A percentile compares a stretch with the other conserved stretches of the same genome.
Conservation (phyloP, 2,797 vertebrate genomes). For the Glyptemys insculpta region DNA sequence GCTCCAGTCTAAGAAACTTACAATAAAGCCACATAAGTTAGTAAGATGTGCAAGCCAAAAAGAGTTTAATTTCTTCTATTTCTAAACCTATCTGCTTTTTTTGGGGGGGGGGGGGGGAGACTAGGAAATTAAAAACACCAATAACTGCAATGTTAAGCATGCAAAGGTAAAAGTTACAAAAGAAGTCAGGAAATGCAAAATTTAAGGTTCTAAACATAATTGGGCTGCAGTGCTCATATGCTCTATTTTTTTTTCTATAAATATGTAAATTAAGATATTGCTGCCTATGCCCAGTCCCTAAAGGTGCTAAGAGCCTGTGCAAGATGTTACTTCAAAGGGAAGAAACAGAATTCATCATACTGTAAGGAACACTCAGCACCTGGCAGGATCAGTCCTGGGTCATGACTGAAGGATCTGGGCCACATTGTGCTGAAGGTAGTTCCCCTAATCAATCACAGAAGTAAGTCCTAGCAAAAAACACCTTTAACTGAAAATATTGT, state of each 20-base stretch:
- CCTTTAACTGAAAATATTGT: background rate
- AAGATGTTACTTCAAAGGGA: slow-evolving; percentile 5
- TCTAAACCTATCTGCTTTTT: no score
- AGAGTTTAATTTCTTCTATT: background rate
- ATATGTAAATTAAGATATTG: background rate
- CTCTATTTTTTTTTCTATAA: background rate
- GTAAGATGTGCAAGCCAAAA: background rate
- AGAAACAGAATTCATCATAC: background rate
- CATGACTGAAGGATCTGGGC: background rate
- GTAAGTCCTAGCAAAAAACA: background rate
- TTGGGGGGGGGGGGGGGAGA: no score
- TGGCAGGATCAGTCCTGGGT: background rate
- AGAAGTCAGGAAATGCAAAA: background rate
- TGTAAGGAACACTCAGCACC: background rate
- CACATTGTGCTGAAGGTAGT: background rate
- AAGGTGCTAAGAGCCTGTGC: background rate
- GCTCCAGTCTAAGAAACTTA: background rate
- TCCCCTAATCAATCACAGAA: background rate
- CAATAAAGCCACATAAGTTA: background rate
- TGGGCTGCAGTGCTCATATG: background rate
- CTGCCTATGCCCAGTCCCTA: background rate
- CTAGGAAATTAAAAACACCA: background rate
- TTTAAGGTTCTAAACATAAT: background rate
- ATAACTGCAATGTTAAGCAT: background rate
- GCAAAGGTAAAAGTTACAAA: background rate